Conservation (phyloP, 1,140 invertebrate species). For the Helicoverpa armigera region DNA sequence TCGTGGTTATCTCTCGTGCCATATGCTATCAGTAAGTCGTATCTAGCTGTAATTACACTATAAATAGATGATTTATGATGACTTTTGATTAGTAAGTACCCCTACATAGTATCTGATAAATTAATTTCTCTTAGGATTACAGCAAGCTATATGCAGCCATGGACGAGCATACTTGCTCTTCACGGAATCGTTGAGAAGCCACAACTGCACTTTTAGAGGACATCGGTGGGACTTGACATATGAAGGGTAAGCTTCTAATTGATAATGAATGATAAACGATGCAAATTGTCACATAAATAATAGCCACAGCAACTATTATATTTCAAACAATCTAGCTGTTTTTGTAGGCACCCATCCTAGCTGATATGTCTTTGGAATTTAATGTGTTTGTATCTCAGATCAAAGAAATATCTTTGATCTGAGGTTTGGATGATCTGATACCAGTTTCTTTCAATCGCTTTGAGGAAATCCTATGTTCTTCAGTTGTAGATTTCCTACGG, state of each 20-base stretch:
- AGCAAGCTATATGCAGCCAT: slow-evolving; percentile 87
- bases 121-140: slow-evolving; percentile 71
- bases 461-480: neutral
- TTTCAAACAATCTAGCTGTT: neutral
- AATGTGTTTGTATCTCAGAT: too few species aligned
- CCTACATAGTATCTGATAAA: neutral
- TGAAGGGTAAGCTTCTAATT: slow-evolving; percentile 67
- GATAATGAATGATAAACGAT: too few species aligned
- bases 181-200: slow-evolving; percentile 85
- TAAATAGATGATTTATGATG: neutral
- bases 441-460: neutral
- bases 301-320: too few species aligned
- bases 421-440: too few species aligned
- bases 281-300: too few species aligned
- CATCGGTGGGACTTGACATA: slow-evolving; percentile 86
- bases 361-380: too few species aligned
- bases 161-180: slow-evolving; percentile 87
- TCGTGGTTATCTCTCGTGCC: slow-evolving; percentile 77
- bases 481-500: neutral
- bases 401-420: too few species aligned
- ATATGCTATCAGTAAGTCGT: slow-evolving; percentile 75
- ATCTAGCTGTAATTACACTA: neutral
- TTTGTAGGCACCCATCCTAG: too few species aligned
- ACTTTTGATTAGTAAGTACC: neutral
- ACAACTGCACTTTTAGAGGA: slow-evolving; percentile 86